Percentiles rank a stretch among this genome's conserved stretches.
Conservation (phyloP, 2,888 invertebrate species). For the Drosophila nr. perissopoda region DNA sequence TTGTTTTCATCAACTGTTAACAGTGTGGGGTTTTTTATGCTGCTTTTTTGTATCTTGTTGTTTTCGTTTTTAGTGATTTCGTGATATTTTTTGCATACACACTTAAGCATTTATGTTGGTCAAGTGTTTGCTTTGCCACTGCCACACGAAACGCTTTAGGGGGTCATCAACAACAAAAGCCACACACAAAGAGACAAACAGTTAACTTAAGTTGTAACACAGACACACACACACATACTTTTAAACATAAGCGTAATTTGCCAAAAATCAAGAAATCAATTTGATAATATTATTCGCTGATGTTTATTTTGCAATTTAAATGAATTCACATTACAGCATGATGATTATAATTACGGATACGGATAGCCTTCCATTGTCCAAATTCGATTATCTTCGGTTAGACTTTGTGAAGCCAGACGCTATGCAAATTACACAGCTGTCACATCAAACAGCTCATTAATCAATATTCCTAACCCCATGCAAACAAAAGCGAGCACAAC, state of each 20-base stretch:
- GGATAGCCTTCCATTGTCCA: slow-evolving; percentile 15
- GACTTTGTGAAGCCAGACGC: slow-evolving; percentile 33
- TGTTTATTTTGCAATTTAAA: slow-evolving; percentile 72
- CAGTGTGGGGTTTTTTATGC: slow-evolving; percentile 42
- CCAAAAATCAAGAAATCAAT: slow-evolving; percentile 23
- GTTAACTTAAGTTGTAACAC: slow-evolving; percentile 70
- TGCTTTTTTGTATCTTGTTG: slow-evolving; percentile 17
- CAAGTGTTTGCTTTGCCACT: slow-evolving; percentile 62
- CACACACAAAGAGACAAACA: slow-evolving; percentile 60
- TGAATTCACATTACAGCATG: slow-evolving; percentile 72
- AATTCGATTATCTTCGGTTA: slow-evolving; percentile 6
- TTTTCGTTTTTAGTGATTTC: slow-evolving; percentile 37
- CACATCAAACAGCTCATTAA: slow-evolving; percentile 14
- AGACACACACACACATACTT: slow-evolving; percentile 39
- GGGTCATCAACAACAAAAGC: slow-evolving; percentile 38
- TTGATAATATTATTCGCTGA: slow-evolving; percentile 37
- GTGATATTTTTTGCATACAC: slow-evolving; percentile 57
- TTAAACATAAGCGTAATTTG: slow-evolving; percentile 42
- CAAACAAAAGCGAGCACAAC: slow-evolving; percentile 26
- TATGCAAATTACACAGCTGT: slow-evolving; percentile 27
- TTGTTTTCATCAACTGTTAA: slow-evolving; percentile 49
- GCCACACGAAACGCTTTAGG: slow-evolving; percentile 57
- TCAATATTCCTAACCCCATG: slow-evolving; percentile 30
- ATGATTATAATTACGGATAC: slow-evolving; percentile 37
- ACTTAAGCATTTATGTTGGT: slow-evolving; percentile 73